These are phyloP conservation scores for Antheraea mylitta DNA, from an alignment of 1,140 invertebrate genomes.

Conservation along the genomic window DNA sequence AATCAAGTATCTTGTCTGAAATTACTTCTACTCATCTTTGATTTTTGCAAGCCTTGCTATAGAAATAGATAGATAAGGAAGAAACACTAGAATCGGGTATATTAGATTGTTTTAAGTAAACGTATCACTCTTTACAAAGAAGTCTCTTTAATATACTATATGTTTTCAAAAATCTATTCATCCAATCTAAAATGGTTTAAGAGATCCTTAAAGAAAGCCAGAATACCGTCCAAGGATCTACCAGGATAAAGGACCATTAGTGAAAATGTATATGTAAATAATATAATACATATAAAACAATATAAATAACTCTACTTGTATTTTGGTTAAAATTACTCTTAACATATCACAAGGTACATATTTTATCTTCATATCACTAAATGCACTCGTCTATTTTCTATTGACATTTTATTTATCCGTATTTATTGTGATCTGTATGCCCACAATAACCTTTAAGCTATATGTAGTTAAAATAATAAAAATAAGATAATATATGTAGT, in stretches of 20 bases:
- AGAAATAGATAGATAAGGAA: no score
- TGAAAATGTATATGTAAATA: conserved; percentile 33
- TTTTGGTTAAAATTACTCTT: neutral
- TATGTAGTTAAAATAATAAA: neutral
- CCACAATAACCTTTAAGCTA: neutral
- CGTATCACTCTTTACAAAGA: no score
- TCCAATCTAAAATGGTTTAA: conserved; percentile 16
- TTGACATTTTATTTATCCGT: neutral
- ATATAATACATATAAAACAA: conserved; percentile 20
- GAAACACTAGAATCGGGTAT: no score
- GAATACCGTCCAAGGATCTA: conserved; percentile 41
- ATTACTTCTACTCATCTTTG: no score
- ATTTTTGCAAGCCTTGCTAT: no score
- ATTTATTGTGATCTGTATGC: conserved; percentile 12
- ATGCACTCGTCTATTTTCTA: neutral
- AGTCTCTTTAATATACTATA: no score
- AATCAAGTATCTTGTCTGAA: no score
- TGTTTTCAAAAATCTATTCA: conserved; percentile 4
- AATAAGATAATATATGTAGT: no score
- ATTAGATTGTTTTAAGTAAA: no score
- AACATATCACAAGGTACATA: conserved; percentile 13
- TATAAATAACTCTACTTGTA: neutral
- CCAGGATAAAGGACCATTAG: conserved; percentile 39
- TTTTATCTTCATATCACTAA: conserved; percentile 12
- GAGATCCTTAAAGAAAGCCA: conserved; percentile 25